A percentile compares a stretch with the other conserved stretches of the same genome.
These are phyloP conservation scores for Prosapia bicincta DNA, from an alignment of 2,888 invertebrate genomes.

Conservation along the genomic window DNA sequence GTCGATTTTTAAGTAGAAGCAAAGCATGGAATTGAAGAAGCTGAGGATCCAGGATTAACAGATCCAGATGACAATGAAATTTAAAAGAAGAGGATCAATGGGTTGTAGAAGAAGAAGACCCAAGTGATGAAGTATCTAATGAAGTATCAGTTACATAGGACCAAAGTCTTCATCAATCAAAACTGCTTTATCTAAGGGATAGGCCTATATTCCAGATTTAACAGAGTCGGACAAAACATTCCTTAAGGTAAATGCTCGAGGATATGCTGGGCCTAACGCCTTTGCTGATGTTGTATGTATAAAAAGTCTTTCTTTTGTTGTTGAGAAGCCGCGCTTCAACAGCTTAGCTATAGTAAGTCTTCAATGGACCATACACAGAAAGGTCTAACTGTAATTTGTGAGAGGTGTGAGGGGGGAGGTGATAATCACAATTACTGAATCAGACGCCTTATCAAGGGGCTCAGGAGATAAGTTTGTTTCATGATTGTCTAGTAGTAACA, in stretches of 20 bases:
- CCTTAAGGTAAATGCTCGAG: conserved; percentile 1
- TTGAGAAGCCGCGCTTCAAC: conserved; percentile 10
- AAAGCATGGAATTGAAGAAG: too few relatives aligned
- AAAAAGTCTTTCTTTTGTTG: conserved; percentile 12
- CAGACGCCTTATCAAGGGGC: conserved; percentile 6
- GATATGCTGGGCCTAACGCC: conserved; percentile 14
- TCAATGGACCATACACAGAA: conserved; percentile 17
- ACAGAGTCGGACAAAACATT: not conserved
- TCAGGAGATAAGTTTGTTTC: conserved; percentile 9
- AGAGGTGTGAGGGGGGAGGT: not conserved
- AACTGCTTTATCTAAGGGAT: conserved; percentile 2
- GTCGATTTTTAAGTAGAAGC: too few relatives aligned
- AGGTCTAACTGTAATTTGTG: conserved; percentile 17
- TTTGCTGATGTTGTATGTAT: conserved; percentile 3
- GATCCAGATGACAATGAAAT: too few relatives aligned
- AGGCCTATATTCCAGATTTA: not conserved
- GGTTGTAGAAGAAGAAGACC: too few relatives aligned
- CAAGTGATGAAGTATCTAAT: too few relatives aligned
- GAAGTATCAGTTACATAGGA: too few relatives aligned
- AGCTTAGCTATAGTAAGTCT: conserved; percentile 21
- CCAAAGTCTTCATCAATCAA: too few relatives aligned
- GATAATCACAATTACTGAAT: not conserved
- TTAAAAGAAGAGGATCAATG: too few relatives aligned
- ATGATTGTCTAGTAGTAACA: conserved; percentile 6
- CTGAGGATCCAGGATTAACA: too few relatives aligned